phyloP scores from a whole-genome alignment of 1,140 invertebrate genomes.

The Acromyrmex heyeri region DNA sequence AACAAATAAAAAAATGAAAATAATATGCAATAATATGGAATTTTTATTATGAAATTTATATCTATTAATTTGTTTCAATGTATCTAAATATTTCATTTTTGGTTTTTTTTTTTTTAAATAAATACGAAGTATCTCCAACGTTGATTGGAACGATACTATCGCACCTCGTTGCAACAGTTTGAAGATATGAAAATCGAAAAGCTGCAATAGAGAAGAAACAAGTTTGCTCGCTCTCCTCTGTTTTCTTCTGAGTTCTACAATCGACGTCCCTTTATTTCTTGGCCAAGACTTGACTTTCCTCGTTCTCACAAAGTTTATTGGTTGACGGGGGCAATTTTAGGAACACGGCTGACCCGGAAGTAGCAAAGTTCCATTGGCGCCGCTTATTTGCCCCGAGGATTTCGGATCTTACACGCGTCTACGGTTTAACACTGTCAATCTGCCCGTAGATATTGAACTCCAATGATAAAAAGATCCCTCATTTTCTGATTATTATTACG shows the following conservation, averaged over 20 bases:
- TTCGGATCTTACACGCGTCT: slow-evolving; percentile 42
- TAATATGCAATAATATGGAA: not conserved
- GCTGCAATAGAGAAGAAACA: slow-evolving; percentile 45
- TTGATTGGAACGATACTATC: slow-evolving; percentile 37
- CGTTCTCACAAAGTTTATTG: slow-evolving; percentile 57
- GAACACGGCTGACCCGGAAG: slow-evolving; percentile 52
- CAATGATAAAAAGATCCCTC: not conserved
- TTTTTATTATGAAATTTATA: not conserved
- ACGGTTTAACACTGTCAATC: slow-evolving; percentile 18
- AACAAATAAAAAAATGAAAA: not conserved
- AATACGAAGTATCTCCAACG: not conserved
- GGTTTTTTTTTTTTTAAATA: not conserved
- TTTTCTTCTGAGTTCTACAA: slow-evolving; percentile 7
- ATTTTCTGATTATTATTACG: not conserved
- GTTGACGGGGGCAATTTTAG: slow-evolving; percentile 59
- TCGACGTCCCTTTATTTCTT: slow-evolving; percentile 56
- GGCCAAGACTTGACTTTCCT: slow-evolving; percentile 42
- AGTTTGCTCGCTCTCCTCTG: slow-evolving; percentile 31
- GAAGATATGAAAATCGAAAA: slow-evolving; percentile 61
- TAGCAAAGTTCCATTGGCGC: slow-evolving; percentile 51
- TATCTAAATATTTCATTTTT: not conserved
- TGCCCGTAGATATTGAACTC: not conserved
- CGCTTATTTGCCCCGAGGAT: slow-evolving; percentile 49
- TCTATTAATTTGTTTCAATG: not conserved
- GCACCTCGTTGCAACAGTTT: slow-evolving; percentile 37